Base-by-base conservation (phyloP, 1,140 invertebrate genomes). In the Sesamia nonagrioides region DNA sequence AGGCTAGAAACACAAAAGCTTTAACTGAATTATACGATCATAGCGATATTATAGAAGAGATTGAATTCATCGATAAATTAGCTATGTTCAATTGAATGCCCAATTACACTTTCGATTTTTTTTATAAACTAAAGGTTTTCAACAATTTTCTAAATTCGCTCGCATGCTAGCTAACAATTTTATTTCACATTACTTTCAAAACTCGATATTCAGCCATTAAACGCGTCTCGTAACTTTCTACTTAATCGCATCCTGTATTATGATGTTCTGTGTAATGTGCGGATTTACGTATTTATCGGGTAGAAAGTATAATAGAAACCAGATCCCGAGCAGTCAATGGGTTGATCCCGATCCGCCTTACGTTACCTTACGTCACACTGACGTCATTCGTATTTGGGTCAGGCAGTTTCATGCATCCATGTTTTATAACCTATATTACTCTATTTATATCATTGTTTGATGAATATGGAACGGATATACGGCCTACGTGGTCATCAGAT, bases 311-410 rank as follows among this genome's bases (percentile, higher is more conserved):
- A 84, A 86, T 78, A 73, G 56, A 77, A 80, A 84, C 77, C 83
- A 80, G 86, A 87, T 86, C 81, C 84, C 78, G 42, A 1, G 80
- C 80, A 60, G 63, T 77, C 61, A 83, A 81, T 86, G 83, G 79
- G 77, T 78, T 82, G 61, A 86, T 88, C 84, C 82, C 81, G 73
- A 81, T 81, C 82, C 72, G 66, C 78, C 76, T 82, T 81, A 82
- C 78, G 71, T 68, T 21, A 37, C 40, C 75, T 89, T 90, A 89
- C 91, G 88, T 91, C 90, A 91, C 79, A 75, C n/a, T 82, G 66
- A 81, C 91, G 92, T 93, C 92, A 93, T 86, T 81, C 82, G 79
- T 86, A 91, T 91, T 91, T 91, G 79, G 91, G 90, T 93, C 91
- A 92, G 84, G 73, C 84, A 89, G 89, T 89, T 77, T 87, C 84